Evolutionary conservation across 2,888 invertebrate genomes (phyloP).

Genomic region (Caenorhabditis sp.): DNA sequence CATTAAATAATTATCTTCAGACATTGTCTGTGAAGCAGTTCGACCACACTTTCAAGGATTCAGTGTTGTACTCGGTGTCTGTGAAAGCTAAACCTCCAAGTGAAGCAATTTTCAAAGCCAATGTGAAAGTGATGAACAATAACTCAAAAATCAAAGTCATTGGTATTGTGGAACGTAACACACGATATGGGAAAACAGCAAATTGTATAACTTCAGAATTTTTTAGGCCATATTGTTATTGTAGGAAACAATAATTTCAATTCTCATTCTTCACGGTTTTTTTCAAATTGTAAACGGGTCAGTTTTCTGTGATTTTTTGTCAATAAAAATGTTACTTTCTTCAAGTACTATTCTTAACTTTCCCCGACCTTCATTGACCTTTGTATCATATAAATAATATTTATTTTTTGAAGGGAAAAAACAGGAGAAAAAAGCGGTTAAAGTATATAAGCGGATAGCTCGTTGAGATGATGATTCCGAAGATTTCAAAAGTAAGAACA

Average conservation of each 20-base stretch:
- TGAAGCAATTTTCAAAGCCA: conserved; percentile 22
- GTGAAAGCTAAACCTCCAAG: conserved; percentile 27
- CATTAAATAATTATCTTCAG: conserved; percentile 1
- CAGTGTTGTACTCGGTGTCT: conserved; percentile 18
- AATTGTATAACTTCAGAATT: conserved; percentile 23
- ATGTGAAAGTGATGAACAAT: neutral
- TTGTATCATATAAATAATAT: neutral
- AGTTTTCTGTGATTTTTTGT: neutral
- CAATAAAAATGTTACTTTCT: neutral
- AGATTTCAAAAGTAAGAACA: neutral
- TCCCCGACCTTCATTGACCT: neutral
- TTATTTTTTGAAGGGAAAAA: neutral
- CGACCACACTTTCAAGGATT: conserved; percentile 21
- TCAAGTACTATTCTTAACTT: neutral
- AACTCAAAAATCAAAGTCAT: conserved; percentile 15
- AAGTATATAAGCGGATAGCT: neutral
- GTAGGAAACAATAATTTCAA: conserved; percentile 4
- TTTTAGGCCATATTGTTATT: conserved; percentile 34
- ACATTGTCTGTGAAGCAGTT: conserved; percentile 15
- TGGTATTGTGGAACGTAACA: conserved; percentile 30
- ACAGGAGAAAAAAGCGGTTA: neutral
- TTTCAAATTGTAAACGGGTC: neutral
- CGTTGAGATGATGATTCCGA: neutral
- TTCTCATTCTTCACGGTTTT: neutral
- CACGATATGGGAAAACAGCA: conserved; percentile 37